Evolutionary conservation across 1,140 invertebrate genomes (phyloP).

Genomic region (Ceratoteleas bidentatus): DNA sequence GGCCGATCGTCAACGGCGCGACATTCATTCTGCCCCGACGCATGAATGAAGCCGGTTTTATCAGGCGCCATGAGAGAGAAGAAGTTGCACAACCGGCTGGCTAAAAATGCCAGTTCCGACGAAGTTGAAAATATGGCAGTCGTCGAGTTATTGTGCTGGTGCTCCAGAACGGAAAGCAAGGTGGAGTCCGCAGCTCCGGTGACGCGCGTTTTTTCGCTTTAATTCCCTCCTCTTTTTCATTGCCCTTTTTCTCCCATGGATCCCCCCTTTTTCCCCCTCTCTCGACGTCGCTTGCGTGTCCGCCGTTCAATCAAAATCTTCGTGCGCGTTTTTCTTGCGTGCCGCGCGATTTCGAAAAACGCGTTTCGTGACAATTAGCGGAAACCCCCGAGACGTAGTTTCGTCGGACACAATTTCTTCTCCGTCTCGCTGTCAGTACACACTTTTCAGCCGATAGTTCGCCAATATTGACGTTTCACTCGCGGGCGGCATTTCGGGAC

Average conservation of each 20-base stretch:
- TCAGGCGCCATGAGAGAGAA: slow-evolving; percentile 64
- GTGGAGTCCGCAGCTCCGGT: slow-evolving; percentile 42
- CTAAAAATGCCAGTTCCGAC: slow-evolving; percentile 60
- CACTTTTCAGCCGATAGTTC: too few species aligned
- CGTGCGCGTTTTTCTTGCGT: too few species aligned
- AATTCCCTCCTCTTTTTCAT: slow-evolving; percentile 23
- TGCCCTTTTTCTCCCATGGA: slow-evolving; percentile 2
- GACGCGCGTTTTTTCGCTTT: slow-evolving; percentile 40
- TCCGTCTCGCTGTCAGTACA: too few species aligned
- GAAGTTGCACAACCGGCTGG: slow-evolving; percentile 64
- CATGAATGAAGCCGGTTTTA: slow-evolving; percentile 69
- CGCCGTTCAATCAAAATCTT: too few species aligned
- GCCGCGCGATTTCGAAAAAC: too few species aligned
- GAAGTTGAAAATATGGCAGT: slow-evolving; percentile 60
- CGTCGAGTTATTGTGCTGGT: slow-evolving; percentile 52
- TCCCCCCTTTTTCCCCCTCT: slow-evolving; percentile 27
- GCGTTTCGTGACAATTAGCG: too few species aligned
- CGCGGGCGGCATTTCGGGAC: too few species aligned
- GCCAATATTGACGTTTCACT: too few species aligned
- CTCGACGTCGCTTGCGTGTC: slow-evolving; percentile 48
- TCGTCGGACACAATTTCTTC: too few species aligned
- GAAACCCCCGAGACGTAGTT: too few species aligned
- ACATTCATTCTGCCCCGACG: slow-evolving; percentile 59
- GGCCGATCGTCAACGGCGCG: slow-evolving; percentile 58
- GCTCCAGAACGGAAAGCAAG: slow-evolving; percentile 58